Evolutionary conservation across 2,113 vertebrate genomes (phyloP), one percentile per base, ranked within the genome.

Genomic region (Tonatia bakeri): DNA sequence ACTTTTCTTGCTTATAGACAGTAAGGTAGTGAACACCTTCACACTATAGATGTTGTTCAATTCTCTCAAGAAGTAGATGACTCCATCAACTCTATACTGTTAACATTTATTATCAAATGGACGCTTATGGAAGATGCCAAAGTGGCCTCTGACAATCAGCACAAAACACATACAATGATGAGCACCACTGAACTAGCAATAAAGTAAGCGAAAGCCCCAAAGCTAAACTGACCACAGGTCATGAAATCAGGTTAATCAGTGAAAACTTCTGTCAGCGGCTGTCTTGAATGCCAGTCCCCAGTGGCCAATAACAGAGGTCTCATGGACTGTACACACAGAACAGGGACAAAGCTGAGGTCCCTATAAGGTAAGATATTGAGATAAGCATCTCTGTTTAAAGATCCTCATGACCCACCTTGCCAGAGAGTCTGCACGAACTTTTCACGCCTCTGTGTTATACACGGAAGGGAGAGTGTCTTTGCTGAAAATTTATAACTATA

Each of bases 231-330:
- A 36, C 33, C n/a, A 20, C 5, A 33, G 13, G 11, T n/a, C 1
- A 0, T 70, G 36, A 45, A 36, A 26, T 6, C 4, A 26, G 26
- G 17, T 2, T 7, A 2, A 24, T 22, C 19, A 31, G 4, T 43
- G 33, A 33, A 3, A 73, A 22, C 0, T 5, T 24, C 7, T 11
- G 22, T 28, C 16, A 31, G 38, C 54, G 33, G 0, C 16, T 77
- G 1, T 43, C 16, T 1, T 0, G 11, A 19, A 65, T 8, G 22
- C 6, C 12, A 28, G 11, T 50, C 36, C 10, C 5, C 38, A 0
- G 17, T 61, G 47, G 17, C 24, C 43, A 13, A 0, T 1, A 7
- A 12, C 2, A 1, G 17, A 50, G 7, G 2, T 8, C 7, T 22
- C 17, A 19, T 8, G 4, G 7, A 65, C 17, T 31, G 4, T 59